These are phyloP conservation scores for Gandaritis pyraliata DNA, from an alignment of 2,888 invertebrate species.

Conservation along the genomic window DNA sequence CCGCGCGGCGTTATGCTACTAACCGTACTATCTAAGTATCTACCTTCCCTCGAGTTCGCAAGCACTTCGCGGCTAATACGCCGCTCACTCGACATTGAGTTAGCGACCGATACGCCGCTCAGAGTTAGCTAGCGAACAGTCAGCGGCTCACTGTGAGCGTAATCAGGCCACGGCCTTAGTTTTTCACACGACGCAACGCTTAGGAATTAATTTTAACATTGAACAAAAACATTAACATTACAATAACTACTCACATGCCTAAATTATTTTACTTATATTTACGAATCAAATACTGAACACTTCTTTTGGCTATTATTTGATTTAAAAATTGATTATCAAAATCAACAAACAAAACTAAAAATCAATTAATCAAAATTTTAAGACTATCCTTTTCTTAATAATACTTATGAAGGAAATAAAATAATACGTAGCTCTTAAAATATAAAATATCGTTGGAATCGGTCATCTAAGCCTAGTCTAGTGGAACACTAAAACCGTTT, in stretches of 20 bases:
- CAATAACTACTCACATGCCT: slow-evolving; percentile 24
- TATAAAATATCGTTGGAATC: slow-evolving; percentile 16
- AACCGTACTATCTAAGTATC: no score
- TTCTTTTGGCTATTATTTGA: slow-evolving; percentile 57
- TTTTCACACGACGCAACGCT: slow-evolving; percentile 29
- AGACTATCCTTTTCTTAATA: slow-evolving; percentile 4
- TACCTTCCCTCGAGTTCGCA: no score
- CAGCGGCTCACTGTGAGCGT: no score
- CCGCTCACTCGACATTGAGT: no score
- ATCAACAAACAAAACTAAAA: slow-evolving; percentile 25
- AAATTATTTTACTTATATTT: slow-evolving; percentile 54
- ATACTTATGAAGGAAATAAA: slow-evolving; percentile 13
- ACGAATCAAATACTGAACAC: slow-evolving; percentile 70
- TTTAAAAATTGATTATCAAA: slow-evolving; percentile 48
- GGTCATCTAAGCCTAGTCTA: background rate
- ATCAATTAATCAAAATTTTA: slow-evolving; percentile 6
- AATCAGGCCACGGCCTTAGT: no score
- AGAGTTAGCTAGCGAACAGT: no score
- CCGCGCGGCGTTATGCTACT: no score
- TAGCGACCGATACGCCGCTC: no score
- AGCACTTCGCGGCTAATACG: no score
- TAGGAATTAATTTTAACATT: slow-evolving; percentile 30
- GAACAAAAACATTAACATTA: slow-evolving; percentile 30
- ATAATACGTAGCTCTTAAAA: background rate
- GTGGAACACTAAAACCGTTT: no score